Evolutionary conservation across 2,113 vertebrate species (phyloP).

Genomic region (Dipodomys stephensi): DNA sequence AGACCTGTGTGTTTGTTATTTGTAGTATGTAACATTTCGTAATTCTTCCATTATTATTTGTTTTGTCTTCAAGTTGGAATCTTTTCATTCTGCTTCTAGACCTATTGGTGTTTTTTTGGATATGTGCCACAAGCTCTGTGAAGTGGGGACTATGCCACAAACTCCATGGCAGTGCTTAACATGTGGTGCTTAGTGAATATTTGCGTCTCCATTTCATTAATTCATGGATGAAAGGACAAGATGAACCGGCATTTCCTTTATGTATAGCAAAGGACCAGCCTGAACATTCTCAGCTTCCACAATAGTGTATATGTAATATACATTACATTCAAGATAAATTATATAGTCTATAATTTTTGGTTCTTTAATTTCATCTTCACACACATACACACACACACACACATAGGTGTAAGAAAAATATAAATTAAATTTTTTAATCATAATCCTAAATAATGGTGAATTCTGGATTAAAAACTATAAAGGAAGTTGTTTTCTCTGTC

Average conservation of each 20-base stretch:
- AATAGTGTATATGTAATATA: neutral
- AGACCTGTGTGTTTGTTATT: neutral
- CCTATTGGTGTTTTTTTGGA: neutral
- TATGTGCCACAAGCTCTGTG: neutral
- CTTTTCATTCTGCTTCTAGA: neutral
- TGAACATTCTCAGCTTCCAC: neutral
- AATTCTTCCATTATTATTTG: neutral
- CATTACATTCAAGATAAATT: neutral
- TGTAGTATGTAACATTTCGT: neutral
- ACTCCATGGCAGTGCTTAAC: neutral
- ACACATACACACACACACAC: neutral
- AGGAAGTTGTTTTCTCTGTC: neutral
- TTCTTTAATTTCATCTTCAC: neutral
- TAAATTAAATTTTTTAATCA: neutral
- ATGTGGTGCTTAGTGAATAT: neutral
- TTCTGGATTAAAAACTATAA: neutral
- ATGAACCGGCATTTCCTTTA: neutral
- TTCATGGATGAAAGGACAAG: neutral
- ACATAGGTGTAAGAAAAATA: neutral
- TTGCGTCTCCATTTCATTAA: constrained; percentile 17
- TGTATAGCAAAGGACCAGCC: neutral
- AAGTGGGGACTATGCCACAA: neutral
- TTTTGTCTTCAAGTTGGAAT: neutral
- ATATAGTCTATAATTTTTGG: neutral
- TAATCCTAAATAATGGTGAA: neutral